Conservation (phyloP, 2,797 vertebrate species). For the Pteronotus mesoamericanus region DNA sequence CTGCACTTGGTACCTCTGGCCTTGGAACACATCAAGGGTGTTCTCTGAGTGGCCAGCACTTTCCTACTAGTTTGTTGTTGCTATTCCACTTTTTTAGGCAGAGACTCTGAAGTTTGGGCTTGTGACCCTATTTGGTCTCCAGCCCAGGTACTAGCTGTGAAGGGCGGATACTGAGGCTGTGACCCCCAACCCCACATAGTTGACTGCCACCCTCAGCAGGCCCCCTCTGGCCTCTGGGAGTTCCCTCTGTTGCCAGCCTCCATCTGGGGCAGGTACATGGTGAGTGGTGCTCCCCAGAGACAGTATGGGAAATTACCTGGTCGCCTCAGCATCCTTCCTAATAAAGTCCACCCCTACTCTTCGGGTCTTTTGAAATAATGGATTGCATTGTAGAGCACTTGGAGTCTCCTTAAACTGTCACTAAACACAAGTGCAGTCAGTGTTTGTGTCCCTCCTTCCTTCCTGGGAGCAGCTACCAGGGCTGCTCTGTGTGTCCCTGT, state of each 20-base stretch:
- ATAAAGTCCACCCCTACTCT: neutral
- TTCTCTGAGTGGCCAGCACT: neutral
- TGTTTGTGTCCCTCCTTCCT: neutral
- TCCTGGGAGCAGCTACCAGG: neutral
- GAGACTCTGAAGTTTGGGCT: neutral
- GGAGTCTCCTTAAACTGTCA: neutral
- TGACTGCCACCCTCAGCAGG: neutral
- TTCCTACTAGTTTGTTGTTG: neutral
- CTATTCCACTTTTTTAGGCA: neutral
- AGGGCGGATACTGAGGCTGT: too few relatives aligned
- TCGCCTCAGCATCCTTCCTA: neutral
- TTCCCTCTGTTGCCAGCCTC: neutral
- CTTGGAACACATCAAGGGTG: accelerated
- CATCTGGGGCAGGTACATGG: too few relatives aligned
- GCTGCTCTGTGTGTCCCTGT: neutral
- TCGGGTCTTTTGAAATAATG: slow-evolving; percentile 46
- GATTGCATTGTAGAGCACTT: neutral
- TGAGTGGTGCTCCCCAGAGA: neutral
- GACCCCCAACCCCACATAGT: neutral
- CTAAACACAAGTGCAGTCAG: neutral
- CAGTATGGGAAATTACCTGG: neutral
- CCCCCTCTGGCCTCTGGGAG: neutral
- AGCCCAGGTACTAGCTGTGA: neutral
- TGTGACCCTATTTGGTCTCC: neutral
- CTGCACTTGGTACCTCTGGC: accelerated